Base-by-base conservation (phyloP, 2,888 invertebrate species). In the Thymelicus lineola region DNA sequence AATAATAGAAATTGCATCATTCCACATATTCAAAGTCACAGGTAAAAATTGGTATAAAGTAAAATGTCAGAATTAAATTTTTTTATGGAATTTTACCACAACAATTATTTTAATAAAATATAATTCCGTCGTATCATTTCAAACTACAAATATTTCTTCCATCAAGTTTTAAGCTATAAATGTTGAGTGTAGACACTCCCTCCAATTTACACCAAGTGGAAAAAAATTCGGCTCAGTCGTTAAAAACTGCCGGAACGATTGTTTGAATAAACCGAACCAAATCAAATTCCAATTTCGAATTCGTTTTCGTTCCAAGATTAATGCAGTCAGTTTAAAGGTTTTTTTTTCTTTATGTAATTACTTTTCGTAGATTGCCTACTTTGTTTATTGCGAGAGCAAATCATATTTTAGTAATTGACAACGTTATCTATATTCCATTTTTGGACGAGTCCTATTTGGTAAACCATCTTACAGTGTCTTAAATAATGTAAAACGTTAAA, bases 251-350 rank as follows among this genome's bases (percentile, higher is more conserved):
- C 48, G 60, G n/a, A 48, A 67, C 68, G 67, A 57, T 68, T 68
- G 68, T 68, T 68, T 68, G 68, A 68, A 57, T 62, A 62, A 68
- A 68, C 50, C 67, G 46, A 35, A 62, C 68, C 62, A 57, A 68
- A 68, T 68, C 62, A 68, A 68, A 62, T 62, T 68, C 57, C 67
- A 62, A 68, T 68, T 68, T 68, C 20, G 20, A 62, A 68, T 68
- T 68, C 68, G 62, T 36, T 68, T 68, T 60, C 66, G 59, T 50
- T 60, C 20, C 68, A 68, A 68, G 68, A 68, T 62, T 62, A 62
- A 68, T 68, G 55, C 68, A 68, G 68, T 68, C 55, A 36, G 20
- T 6, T 57, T 57, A 58, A 57, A n/a, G 57, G 53, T 28, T 28
- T 65, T 65, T 65, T 65, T 65, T 42, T n/a, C 10, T 48, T 48